Percentiles rank a stretch among this genome's conserved stretches.
phyloP scores from a whole-genome alignment of 53 echinoderm and acorn worm genomes.

The Hippasteria phrygiana region DNA sequence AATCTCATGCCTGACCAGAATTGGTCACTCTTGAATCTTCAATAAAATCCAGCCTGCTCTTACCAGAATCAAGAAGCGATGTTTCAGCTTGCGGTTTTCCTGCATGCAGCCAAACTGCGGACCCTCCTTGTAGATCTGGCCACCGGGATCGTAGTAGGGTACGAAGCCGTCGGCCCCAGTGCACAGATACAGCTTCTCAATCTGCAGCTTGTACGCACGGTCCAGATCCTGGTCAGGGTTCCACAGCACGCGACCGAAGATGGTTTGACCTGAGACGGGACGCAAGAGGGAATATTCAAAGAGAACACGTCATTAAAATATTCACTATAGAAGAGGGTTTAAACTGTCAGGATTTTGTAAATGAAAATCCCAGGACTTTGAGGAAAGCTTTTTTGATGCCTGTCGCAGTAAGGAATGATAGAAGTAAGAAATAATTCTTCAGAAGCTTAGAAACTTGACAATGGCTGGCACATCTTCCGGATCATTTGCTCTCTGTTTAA shows the following conservation, averaged over 20 bases:
- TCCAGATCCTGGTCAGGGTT: slow-evolving; percentile 97
- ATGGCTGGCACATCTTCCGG: too few species aligned
- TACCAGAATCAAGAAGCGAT: slow-evolving; percentile 93
- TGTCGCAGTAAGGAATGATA: too few species aligned
- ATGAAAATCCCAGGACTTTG: too few species aligned
- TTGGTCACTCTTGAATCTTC: too few species aligned
- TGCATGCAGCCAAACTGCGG: slow-evolving; percentile 99
- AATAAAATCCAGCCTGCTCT: too few species aligned
- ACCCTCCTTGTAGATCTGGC: slow-evolving; percentile 87
- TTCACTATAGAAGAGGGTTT: too few species aligned
- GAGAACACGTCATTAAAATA: too few species aligned
- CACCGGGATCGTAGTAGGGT: slow-evolving; percentile 94
- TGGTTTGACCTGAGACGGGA: slow-evolving; percentile 84
- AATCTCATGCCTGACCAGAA: background rate
- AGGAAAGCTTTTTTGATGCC: too few species aligned
- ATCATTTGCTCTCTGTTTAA: too few species aligned
- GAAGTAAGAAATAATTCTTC: too few species aligned
- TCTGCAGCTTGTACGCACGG: slow-evolving; percentile 92
- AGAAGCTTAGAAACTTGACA: too few species aligned
- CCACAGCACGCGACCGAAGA: slow-evolving; percentile 95
- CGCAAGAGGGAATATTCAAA: background rate
- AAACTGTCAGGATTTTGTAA: too few species aligned
- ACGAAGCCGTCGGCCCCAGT: slow-evolving; percentile 91
- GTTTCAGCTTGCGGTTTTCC: slow-evolving; percentile 78
- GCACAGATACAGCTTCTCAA: slow-evolving; percentile 92